These are phyloP conservation scores for Mesaphorura yosii DNA, from an alignment of 1,140 invertebrate genomes.

Conservation along the genomic window DNA sequence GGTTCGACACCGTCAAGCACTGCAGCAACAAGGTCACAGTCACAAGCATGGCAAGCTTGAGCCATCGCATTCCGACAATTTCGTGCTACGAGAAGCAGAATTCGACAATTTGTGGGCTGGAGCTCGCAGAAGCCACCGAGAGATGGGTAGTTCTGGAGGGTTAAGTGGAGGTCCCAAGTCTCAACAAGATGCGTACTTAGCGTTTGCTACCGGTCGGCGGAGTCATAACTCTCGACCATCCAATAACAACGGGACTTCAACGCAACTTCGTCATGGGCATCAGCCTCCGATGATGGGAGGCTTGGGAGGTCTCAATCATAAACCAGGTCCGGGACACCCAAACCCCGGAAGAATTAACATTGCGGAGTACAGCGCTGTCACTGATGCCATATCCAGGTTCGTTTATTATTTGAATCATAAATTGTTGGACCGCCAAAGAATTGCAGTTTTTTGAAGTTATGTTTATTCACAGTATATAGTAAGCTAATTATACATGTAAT, in stretches of 20 bases:
- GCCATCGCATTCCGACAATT: conserved; percentile 29
- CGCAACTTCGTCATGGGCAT: conserved; percentile 19
- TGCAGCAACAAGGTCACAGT: conserved; percentile 16
- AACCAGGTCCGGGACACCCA: neutral
- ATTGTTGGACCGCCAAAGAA: too few relatives aligned
- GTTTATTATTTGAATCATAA: too few relatives aligned
- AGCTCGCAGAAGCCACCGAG: conserved; percentile 24
- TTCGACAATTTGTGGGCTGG: conserved; percentile 31
- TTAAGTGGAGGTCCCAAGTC: conserved; percentile 16
- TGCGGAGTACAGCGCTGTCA: conserved; percentile 26
- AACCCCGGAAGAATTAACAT: conserved; percentile 24
- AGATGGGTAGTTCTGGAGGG: conserved; percentile 6
- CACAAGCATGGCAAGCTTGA: conserved; percentile 29
- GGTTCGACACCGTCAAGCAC: conserved; percentile 46
- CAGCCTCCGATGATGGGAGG: conserved; percentile 1
- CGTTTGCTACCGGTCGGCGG: conserved; percentile 27
- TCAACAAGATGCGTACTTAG: conserved; percentile 22
- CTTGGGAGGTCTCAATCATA: too few relatives aligned
- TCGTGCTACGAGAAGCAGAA: conserved; percentile 20
- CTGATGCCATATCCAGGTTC: conserved; percentile 30
- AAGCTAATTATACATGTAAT: too few relatives aligned
- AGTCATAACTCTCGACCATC: conserved; percentile 24
- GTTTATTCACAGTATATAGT: too few relatives aligned
- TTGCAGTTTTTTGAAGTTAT: too few relatives aligned
- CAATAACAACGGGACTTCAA: conserved; percentile 29